A percentile compares a stretch with the other conserved stretches of the same genome.
Evolutionary conservation across 2,113 vertebrate genomes (phyloP).

Genomic region (Grantiella picta): DNA sequence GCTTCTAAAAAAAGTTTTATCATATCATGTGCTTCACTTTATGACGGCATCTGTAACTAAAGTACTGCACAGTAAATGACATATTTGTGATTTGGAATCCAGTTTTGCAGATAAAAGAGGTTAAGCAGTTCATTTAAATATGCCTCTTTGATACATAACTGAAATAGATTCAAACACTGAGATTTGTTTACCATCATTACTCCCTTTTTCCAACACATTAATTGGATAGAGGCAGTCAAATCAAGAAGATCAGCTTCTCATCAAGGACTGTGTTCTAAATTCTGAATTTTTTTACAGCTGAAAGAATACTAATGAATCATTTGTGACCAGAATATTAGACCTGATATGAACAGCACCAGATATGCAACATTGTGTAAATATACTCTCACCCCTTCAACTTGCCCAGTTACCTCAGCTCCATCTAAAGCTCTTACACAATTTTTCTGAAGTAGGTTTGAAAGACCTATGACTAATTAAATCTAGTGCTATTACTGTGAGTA

Average conservation of each 20-base stretch:
- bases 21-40: neutral
- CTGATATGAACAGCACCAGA: neutral
- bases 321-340: neutral
- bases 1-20: neutral
- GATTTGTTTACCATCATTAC: neutral
- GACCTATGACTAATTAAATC: neutral
- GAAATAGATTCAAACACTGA: neutral
- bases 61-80: neutral
- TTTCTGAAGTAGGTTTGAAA: neutral
- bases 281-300: neutral
- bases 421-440: neutral
- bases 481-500: neutral
- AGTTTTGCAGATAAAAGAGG: neutral
- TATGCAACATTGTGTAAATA: neutral
- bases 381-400: neutral
- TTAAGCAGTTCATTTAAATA: conserved; percentile 11
- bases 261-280: neutral
- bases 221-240: neutral
- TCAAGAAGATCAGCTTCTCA: neutral
- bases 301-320: neutral
- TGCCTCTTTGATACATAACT: neutral
- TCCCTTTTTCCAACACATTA: neutral
- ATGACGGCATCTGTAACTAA: neutral
- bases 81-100: neutral
- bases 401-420: neutral